These are phyloP conservation scores for Platynereis dumerilii DNA, from an alignment of 2,888 invertebrate genomes.

Conservation along the genomic window DNA sequence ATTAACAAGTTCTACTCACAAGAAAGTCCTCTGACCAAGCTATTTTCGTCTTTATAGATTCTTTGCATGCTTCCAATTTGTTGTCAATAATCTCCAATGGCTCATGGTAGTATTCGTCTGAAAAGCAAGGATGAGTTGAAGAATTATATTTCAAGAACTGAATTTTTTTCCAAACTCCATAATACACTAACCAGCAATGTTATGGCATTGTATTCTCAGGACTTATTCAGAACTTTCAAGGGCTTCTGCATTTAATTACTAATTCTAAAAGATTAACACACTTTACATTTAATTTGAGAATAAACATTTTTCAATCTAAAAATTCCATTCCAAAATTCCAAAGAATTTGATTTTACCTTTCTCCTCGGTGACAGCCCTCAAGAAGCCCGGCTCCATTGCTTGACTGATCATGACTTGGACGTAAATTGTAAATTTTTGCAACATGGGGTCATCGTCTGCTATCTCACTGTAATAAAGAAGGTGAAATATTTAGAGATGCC, in stretches of 20 bases:
- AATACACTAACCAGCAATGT: no score
- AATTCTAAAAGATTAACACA: no score
- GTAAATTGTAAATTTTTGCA: constrained; percentile 56
- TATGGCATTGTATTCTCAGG: no score
- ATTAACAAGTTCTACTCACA: constrained; percentile 12
- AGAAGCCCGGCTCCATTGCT: constrained; percentile 57
- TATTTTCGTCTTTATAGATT: constrained; percentile 15
- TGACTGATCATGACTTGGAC: constrained; percentile 59
- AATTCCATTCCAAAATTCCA: no score
- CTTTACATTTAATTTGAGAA: no score
- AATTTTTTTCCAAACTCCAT: no score
- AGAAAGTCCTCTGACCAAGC: constrained; percentile 27
- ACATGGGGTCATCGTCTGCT: constrained; percentile 52
- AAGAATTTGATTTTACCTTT: no score
- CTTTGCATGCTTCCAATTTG: constrained; percentile 18
- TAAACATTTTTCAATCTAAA: no score
- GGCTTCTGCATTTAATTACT: no score
- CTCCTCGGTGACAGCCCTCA: constrained; percentile 34
- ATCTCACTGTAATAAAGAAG: constrained; percentile 17
- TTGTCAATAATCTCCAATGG: constrained; percentile 29
- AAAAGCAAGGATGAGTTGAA: not conserved
- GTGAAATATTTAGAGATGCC: no score
- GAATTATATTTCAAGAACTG: not conserved
- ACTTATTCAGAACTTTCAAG: no score
- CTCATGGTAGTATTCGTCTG: constrained; percentile 32